Conservation (phyloP, 2,888 invertebrate genomes). For the Abrostola tripartita region DNA sequence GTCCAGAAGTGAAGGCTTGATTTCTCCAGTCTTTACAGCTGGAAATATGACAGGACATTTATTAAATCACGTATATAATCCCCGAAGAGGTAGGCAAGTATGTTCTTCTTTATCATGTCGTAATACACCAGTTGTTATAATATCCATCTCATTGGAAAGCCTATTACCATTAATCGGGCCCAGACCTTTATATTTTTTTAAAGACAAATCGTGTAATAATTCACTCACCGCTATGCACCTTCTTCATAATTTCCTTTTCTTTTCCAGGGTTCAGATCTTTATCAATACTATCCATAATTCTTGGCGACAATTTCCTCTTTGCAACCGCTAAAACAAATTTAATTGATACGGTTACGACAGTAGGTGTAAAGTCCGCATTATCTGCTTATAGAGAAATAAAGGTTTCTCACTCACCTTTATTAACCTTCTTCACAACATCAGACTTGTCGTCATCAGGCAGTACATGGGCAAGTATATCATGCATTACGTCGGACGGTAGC, state of each 20-base stretch:
- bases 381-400: too few species aligned
- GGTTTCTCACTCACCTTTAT: background rate
- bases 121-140: too few species aligned
- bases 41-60: background rate
- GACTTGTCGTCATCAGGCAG: conserved; percentile 11
- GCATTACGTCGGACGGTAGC: conserved; percentile 7
- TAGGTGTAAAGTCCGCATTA: background rate
- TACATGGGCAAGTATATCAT: conserved; percentile 13
- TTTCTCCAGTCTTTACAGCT: conserved; percentile 11
- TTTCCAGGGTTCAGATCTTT: conserved; percentile 5
- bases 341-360: background rate
- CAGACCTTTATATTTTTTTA: too few species aligned
- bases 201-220: too few species aligned
- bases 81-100: too few species aligned
- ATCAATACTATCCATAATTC: conserved; percentile 21
- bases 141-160: too few species aligned
- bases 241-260: conserved; percentile 2
- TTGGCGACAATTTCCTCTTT: conserved; percentile 18
- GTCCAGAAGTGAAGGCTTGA: background rate
- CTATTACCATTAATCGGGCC: too few species aligned
- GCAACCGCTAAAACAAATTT: conserved; percentile 22
- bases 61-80: too few species aligned
- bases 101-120: too few species aligned
- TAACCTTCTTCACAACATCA: conserved; percentile 14
- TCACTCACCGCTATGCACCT: conserved; percentile 7